Conservation (phyloP, 2,797 vertebrate genomes). For the Dryobates pubescens region DNA sequence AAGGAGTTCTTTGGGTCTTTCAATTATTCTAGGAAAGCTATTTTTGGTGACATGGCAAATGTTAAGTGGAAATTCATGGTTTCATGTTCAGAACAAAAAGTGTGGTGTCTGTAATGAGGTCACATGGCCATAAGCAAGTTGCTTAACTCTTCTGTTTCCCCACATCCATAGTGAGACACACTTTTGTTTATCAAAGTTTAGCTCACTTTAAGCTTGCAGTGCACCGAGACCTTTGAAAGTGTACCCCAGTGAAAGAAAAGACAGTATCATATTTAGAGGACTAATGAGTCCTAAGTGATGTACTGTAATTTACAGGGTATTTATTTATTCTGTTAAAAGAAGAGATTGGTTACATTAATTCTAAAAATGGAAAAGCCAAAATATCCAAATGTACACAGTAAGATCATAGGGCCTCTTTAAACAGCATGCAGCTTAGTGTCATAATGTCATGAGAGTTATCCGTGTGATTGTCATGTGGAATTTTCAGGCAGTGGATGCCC, state of each 20-base stretch:
- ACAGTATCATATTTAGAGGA: neutral
- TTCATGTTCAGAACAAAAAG: slow-evolving; percentile 15
- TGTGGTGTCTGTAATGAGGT: neutral
- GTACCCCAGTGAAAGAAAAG: neutral
- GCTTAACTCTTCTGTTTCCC: neutral
- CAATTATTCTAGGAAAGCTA: neutral
- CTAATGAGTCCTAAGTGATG: neutral
- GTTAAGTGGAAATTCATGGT: neutral
- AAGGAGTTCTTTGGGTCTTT: neutral
- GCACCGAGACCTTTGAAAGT: slow-evolving; percentile 22
- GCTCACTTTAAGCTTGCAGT: neutral
- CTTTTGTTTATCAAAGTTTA: neutral
- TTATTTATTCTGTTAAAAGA: neutral
- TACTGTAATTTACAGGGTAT: neutral
- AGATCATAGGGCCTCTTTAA: neutral
- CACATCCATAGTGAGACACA: neutral
- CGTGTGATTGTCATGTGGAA: slow-evolving; percentile 32
- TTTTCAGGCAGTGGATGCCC: slow-evolving; percentile 31
- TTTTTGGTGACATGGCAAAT: slow-evolving; percentile 3
- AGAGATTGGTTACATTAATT: neutral
- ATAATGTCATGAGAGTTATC: slow-evolving; percentile 24
- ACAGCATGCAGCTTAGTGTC: neutral
- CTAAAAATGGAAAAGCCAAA: neutral
- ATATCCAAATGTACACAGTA: neutral
- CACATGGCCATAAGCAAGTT: neutral